Evolutionary conservation across 2,888 invertebrate genomes (phyloP).

Genomic region (Leucophenga montana): DNA sequence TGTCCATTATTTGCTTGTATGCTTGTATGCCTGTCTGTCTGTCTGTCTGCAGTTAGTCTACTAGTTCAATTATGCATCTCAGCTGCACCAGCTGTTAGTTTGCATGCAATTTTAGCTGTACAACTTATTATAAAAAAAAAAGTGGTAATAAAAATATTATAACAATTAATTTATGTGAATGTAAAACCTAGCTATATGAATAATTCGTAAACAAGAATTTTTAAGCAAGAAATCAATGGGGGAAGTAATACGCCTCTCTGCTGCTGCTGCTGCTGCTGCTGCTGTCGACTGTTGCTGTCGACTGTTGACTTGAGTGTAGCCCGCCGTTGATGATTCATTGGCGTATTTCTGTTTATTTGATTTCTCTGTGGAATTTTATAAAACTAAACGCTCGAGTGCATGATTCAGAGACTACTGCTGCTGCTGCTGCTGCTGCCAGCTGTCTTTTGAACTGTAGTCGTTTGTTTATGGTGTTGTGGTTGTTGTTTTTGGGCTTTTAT

Average conservation of each 20-base stretch:
- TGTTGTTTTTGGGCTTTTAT: too few species aligned
- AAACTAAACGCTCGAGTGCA: too few species aligned
- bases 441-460: background rate
- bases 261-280: background rate
- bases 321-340: too few species aligned
- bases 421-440: background rate
- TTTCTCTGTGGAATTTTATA: background rate
- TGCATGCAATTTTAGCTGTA: too few species aligned
- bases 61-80: background rate
- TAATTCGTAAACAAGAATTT: slow-evolving; percentile 2
- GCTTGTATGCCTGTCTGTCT: background rate
- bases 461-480: too few species aligned
- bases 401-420: background rate
- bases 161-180: background rate
- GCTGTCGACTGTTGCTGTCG: background rate
- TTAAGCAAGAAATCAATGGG: background rate
- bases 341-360: background rate
- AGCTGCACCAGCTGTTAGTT: too few species aligned
- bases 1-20: background rate
- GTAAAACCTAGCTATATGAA: background rate
- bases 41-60: background rate
- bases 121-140: too few species aligned
- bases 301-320: background rate
- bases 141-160: background rate
- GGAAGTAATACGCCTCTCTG: too few species aligned